Percentiles rank a stretch among this genome's conserved stretches.
Evolutionary conservation across 2,888 invertebrate species (phyloP).

Genomic region (Drosophila mimica): DNA sequence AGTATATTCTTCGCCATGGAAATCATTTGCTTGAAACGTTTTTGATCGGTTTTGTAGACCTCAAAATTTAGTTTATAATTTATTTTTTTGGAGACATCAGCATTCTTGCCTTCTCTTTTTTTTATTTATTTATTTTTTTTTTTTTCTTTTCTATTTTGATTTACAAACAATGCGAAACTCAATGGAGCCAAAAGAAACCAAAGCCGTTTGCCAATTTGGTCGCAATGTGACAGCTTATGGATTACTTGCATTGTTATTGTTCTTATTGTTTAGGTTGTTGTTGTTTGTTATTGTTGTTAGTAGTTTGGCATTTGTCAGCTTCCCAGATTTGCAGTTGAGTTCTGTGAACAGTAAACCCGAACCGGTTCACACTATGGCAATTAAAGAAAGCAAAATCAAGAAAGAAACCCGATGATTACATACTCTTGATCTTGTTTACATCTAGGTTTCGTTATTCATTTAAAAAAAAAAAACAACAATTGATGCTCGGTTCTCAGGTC

Average conservation of each 20-base stretch:
- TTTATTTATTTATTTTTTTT: background rate
- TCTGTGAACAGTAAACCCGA: conserved; percentile 25
- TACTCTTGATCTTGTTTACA: background rate
- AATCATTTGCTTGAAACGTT: background rate
- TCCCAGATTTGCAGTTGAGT: conserved; percentile 41
- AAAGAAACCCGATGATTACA: background rate
- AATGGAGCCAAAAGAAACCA: conserved; percentile 9
- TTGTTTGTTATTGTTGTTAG: conserved; percentile 15
- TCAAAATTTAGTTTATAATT: background rate
- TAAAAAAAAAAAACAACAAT: background rate
- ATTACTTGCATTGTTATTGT: conserved; percentile 20
- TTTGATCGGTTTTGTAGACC: background rate
- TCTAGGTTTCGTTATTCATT: background rate
- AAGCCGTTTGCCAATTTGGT: conserved; percentile 52
- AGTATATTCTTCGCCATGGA: background rate
- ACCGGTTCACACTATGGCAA: conserved; percentile 67
- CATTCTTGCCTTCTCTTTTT: conserved; percentile 3
- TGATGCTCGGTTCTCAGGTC: background rate
- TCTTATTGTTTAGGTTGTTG: background rate
- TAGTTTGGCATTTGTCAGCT: conserved; percentile 64
- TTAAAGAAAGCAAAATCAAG: conserved; percentile 40
- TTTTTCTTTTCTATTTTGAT: background rate
- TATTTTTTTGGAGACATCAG: background rate
- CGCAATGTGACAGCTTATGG: conserved; percentile 45
- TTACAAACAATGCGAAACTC: conserved; percentile 5